phyloP scores from a whole-genome alignment of 2,797 vertebrate species.

The Brachymystax lenok region DNA sequence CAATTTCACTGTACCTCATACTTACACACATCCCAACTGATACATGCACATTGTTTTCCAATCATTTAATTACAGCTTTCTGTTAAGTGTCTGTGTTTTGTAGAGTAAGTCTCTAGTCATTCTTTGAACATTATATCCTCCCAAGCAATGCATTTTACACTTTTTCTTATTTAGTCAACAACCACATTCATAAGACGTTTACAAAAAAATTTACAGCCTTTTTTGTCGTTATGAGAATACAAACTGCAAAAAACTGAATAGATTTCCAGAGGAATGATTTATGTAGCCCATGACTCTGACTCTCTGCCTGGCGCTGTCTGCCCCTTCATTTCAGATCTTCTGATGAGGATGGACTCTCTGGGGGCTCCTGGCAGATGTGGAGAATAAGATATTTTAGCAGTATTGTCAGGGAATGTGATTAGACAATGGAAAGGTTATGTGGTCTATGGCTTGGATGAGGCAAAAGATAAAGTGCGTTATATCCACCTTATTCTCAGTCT shows the following conservation, averaged over 20 bases:
- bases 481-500: neutral
- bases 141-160: too few relatives aligned
- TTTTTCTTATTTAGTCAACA: neutral
- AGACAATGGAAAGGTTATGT: neutral
- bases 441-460: neutral
- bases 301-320: too few relatives aligned
- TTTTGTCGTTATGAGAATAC: neutral
- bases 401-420: neutral
- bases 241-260: neutral
- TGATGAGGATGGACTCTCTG: neutral
- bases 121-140: too few relatives aligned
- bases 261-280: too few relatives aligned
- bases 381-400: neutral
- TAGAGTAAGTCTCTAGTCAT: too few relatives aligned
- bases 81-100: too few relatives aligned
- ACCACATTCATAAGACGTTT: neutral
- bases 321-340: neutral
- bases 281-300: too few relatives aligned
- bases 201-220: neutral
- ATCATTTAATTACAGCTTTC: too few relatives aligned
- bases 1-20: neutral
- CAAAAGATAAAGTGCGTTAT: neutral
- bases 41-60: too few relatives aligned
- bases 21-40: too few relatives aligned
- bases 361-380: neutral